phyloP scores from a whole-genome alignment of 1,140 invertebrate genomes.

The Platyura marginata region DNA sequence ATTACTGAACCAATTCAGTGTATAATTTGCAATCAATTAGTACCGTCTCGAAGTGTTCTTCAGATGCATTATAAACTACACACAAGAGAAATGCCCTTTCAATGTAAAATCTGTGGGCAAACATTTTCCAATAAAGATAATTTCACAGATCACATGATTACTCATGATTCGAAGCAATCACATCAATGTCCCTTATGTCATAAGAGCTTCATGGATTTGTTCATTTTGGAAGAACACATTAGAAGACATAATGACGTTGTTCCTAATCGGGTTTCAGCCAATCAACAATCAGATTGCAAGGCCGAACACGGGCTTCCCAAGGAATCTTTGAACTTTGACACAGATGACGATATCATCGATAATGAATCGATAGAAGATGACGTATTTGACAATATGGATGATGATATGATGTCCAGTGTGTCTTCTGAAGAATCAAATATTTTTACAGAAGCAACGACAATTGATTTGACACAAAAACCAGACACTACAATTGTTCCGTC shows the following conservation, averaged over 20 bases:
- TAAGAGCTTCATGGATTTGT: conserved; percentile 89
- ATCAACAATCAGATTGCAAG: no score
- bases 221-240: conserved; percentile 93
- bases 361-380: no score
- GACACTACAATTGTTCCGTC: no score
- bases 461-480: no score
- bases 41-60: conserved; percentile 94
- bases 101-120: conserved; percentile 88
- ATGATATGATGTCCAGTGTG: no score
- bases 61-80: conserved; percentile 97
- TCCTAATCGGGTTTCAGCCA: no score
- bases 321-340: no score
- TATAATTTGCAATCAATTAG: conserved; percentile 88
- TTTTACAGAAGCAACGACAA: no score
- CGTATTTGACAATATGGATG: no score
- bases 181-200: conserved; percentile 98
- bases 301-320: no score
- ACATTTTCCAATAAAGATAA: conserved; percentile 98
- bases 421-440: no score
- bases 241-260: conserved; percentile 58
- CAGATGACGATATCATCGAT: no score
- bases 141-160: conserved; percentile 90
- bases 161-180: conserved; percentile 75
- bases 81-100: conserved; percentile 79
- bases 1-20: conserved; percentile 91